Conservation (phyloP, 2,888 invertebrate species). For the Fragum fragum region DNA sequence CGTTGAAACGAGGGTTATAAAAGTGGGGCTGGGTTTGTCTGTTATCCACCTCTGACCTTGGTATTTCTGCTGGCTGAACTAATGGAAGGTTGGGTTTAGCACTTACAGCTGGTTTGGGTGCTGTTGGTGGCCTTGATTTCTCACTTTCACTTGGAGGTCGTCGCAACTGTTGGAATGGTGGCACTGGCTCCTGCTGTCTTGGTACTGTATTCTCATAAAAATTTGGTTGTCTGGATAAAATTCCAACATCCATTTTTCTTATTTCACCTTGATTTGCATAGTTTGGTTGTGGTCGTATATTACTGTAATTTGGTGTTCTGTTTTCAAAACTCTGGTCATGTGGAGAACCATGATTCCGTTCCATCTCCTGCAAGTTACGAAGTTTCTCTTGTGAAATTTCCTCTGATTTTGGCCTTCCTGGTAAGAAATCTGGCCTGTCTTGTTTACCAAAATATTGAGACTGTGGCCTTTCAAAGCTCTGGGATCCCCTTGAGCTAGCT, state of each 20-base stretch:
- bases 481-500: constrained; percentile 58
- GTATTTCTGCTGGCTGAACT: constrained; percentile 77
- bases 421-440: constrained; percentile 68
- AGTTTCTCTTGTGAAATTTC: constrained; percentile 77
- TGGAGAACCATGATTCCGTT: constrained; percentile 71
- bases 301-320: constrained; percentile 71
- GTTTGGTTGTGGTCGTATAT: constrained; percentile 73
- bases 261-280: constrained; percentile 81
- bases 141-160: constrained; percentile 67
- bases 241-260: constrained; percentile 82
- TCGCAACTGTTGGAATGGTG: constrained; percentile 80
- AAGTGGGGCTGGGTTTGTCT: constrained; percentile 78
- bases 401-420: constrained; percentile 78
- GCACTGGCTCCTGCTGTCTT: constrained; percentile 74
- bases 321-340: constrained; percentile 73
- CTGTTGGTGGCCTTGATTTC: constrained; percentile 65
- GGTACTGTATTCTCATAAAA: constrained; percentile 83
- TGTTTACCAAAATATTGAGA: constrained; percentile 78
- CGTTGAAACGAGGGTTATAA: constrained; percentile 67
- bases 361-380: constrained; percentile 82
- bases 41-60: constrained; percentile 75
- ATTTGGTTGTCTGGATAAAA: constrained; percentile 77
- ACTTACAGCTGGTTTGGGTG: constrained; percentile 71
- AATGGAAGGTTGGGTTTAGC: constrained; percentile 75
- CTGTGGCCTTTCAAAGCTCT: constrained; percentile 78